Evolutionary conservation across 2,113 vertebrate genomes (phyloP), one percentile per base, ranked within the genome.

Genomic region (Cettia cetti): DNA sequence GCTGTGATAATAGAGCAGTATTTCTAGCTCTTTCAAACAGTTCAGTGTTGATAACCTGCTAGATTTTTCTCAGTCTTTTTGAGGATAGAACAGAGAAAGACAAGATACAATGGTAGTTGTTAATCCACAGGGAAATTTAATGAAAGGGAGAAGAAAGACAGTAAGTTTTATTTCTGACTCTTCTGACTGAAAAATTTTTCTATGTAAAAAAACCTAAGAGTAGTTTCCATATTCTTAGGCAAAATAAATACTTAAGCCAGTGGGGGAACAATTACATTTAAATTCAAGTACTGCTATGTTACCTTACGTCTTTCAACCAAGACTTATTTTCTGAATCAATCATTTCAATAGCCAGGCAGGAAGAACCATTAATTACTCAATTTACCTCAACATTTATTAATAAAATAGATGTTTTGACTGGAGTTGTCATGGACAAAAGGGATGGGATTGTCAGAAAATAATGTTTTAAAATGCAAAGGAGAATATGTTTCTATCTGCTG

Each of bases 301-400:
- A 60, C 64, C 45, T 85, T 59, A 54, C 53, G 22, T 94, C 93
- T 95, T 95, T 95, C 90, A 96, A 80, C 77, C 39, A 66, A 77
- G 39, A 15, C 75, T 92, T 88, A 92, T 95, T 95, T 97, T 83
- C 88, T 68, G 31, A 65, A 96, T 94, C 92, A 90, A 80, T 89
- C 68, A 64, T 93, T 95, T 88, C 92, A 94, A 49, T 90, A 86
- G 66, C 35, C 44, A 54, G 44, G 31, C 54, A 70, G 75, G 47
- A 82, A 56, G 63, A 95, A 80, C 35, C 78, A 66, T 44, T 87
- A 92, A 89, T 95, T 96, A 90, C 89, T 84, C 60, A 21, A 24
- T 90, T 95, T 95, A 89, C 37, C 31, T 96, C 92, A 94, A 89
- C 86, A 95, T 96, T 95, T 89, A 60, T 88, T 94, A 94, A 93